Percentiles rank a stretch among this genome's conserved stretches.
These are phyloP conservation scores for Latrodectus geometricus DNA, from an alignment of 1,140 invertebrate genomes.

Conservation along the genomic window DNA sequence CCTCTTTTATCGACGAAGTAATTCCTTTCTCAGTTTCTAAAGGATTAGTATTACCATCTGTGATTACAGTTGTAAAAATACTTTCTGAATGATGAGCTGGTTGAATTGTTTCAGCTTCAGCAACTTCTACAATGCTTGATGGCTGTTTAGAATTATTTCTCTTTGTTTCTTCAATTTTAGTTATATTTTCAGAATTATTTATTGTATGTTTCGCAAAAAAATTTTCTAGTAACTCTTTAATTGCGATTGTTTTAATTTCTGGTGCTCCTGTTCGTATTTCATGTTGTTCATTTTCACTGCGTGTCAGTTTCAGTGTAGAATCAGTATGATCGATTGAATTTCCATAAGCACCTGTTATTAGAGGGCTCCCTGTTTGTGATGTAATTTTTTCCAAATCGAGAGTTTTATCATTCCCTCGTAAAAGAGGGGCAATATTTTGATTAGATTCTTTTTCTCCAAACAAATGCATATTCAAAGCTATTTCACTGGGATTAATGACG, in stretches of 20 bases:
- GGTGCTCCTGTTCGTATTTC: conserved; percentile 27
- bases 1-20: too few relatives aligned
- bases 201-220: background rate
- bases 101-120: too few relatives aligned
- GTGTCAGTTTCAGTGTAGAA: background rate
- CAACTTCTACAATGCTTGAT: conserved; percentile 1
- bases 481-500: background rate
- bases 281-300: background rate
- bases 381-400: background rate
- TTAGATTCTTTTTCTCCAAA: background rate
- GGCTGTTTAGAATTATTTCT: conserved; percentile 52
- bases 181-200: background rate
- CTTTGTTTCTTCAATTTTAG: conserved; percentile 1
- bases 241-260: conserved; percentile 20
- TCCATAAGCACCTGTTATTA: too few relatives aligned
- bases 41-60: too few relatives aligned
- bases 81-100: too few relatives aligned
- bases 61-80: too few relatives aligned
- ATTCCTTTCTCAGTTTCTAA: too few relatives aligned
- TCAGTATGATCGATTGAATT: too few relatives aligned
- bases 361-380: too few relatives aligned
- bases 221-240: conserved; percentile 17
- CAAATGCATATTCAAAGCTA: background rate
- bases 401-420: conserved; percentile 49
- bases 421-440: background rate